Conservation (phyloP, 2,888 invertebrate species). For the Eupsilia transversa region DNA sequence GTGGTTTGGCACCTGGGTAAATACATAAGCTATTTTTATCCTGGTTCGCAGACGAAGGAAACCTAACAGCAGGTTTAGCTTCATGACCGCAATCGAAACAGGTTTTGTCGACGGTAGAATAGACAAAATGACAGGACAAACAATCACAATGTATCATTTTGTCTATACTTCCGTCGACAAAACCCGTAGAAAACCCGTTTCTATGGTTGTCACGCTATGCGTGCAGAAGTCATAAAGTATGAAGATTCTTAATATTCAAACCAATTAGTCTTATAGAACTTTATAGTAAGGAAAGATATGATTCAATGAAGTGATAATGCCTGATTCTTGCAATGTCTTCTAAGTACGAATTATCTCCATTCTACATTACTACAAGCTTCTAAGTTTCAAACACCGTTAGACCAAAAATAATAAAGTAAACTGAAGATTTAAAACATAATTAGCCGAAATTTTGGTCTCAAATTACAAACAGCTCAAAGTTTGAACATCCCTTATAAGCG, state of each 20-base stretch:
- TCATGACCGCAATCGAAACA: too few species aligned
- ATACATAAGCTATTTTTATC: too few species aligned
- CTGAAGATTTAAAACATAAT: not conserved
- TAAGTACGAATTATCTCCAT: not conserved
- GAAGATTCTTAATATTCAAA: not conserved
- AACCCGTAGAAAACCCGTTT: too few species aligned
- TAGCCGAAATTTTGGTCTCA: not conserved
- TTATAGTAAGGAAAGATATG: not conserved
- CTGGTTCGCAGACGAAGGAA: not conserved
- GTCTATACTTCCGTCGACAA: too few species aligned
- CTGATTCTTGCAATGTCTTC: not conserved
- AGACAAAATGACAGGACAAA: too few species aligned
- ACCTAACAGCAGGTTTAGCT: not conserved
- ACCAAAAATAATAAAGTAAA: not conserved
- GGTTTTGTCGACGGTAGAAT: too few species aligned
- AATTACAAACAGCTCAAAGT: conserved; percentile 5
- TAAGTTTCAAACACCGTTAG: not conserved
- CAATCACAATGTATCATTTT: too few species aligned
- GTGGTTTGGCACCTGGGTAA: too few species aligned
- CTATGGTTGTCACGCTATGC: too few species aligned
- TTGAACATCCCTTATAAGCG: conserved; percentile 1
- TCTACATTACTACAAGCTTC: not conserved
- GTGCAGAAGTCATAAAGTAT: not conserved
- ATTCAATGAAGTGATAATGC: not conserved
- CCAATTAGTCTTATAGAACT: not conserved